phyloP scores from a whole-genome alignment of 2,113 vertebrate species.

The Polypterus bichir region DNA sequence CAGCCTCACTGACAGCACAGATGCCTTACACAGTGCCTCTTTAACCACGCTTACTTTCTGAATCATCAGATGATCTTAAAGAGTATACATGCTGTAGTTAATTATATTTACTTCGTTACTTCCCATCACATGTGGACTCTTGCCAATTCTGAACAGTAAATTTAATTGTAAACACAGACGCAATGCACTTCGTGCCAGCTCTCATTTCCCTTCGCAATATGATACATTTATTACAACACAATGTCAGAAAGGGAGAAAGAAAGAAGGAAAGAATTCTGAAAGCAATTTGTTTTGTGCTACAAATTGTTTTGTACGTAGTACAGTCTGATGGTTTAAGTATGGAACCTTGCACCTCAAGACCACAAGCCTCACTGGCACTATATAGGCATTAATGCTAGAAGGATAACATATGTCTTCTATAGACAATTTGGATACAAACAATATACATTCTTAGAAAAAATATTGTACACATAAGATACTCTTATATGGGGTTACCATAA shows the following conservation, averaged over 20 bases:
- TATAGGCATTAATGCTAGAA: too few species aligned
- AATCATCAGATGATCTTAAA: not conserved
- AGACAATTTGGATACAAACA: too few species aligned
- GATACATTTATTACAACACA: conserved; percentile 15
- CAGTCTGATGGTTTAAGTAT: too few species aligned
- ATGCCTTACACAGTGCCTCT: not conserved
- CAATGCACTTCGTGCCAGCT: not conserved
- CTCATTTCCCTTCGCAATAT: not conserved
- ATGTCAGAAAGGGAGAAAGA: not conserved
- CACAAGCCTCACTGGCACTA: too few species aligned
- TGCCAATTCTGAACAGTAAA: conserved; percentile 37
- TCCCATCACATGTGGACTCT: conserved; percentile 31
- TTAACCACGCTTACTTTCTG: not conserved
- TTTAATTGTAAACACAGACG: conserved; percentile 41
- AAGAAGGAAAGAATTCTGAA: conserved; percentile 5
- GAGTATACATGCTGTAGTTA: conserved; percentile 41
- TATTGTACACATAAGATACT: too few species aligned
- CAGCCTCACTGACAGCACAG: conserved; percentile 6
- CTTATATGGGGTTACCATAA: too few species aligned
- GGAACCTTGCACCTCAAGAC: too few species aligned
- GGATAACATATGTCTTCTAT: too few species aligned
- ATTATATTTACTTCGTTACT: conserved; percentile 38
- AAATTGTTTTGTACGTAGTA: too few species aligned
- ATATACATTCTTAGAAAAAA: too few species aligned
- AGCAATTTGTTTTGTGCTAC: too few species aligned